These are phyloP conservation scores for Turdus rufiventris DNA, from an alignment of 2,113 vertebrate species.

Conservation along the genomic window DNA sequence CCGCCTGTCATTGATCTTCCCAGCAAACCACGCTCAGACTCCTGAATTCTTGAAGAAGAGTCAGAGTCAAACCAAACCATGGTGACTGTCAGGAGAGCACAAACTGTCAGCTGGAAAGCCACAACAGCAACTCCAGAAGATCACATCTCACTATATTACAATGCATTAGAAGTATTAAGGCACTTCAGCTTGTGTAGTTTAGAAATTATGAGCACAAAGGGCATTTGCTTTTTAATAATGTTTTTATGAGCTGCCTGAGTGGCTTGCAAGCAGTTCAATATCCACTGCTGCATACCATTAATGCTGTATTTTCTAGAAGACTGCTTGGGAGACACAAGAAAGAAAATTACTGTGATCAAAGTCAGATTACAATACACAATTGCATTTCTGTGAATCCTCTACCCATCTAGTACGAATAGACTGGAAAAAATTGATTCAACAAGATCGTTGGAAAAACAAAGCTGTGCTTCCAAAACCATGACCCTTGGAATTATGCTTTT, in stretches of 20 bases:
- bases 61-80: background rate
- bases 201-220: constrained; percentile 10
- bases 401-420: background rate
- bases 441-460: background rate
- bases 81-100: background rate
- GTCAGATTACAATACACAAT: constrained; percentile 27
- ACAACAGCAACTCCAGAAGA: background rate
- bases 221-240: constrained; percentile 50
- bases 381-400: background rate
- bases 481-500: background rate
- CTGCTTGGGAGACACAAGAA: background rate
- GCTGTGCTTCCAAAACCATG: background rate
- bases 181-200: background rate
- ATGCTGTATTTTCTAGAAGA: background rate
- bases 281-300: constrained; percentile 1
- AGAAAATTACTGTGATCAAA: constrained; percentile 51
- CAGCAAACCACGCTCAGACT: background rate
- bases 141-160: background rate
- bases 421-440: background rate
- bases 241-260: constrained; percentile 25
- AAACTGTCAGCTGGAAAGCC: background rate
- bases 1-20: background rate
- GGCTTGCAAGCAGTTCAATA: constrained; percentile 7
- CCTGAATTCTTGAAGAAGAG: background rate
- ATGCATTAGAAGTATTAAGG: background rate